These are phyloP conservation scores for Casuarius casuarius DNA, from an alignment of 2,113 vertebrate species.

Conservation along the genomic window DNA sequence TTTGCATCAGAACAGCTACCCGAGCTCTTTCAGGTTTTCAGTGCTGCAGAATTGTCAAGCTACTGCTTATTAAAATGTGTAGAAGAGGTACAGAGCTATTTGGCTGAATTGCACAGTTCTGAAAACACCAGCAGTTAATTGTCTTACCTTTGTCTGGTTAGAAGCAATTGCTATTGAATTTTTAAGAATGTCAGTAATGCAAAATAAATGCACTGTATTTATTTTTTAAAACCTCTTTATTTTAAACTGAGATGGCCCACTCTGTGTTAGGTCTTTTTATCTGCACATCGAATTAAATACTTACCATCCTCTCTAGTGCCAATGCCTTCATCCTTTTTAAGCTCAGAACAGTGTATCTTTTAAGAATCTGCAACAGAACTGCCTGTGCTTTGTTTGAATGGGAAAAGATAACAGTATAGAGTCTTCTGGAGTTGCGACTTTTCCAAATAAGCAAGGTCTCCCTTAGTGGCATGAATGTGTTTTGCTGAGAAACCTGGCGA, in stretches of 20 bases:
- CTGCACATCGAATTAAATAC: neutral
- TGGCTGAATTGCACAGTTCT: neutral
- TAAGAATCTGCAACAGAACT: neutral
- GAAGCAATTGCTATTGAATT: neutral
- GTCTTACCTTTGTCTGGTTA: neutral
- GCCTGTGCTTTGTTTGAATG: neutral
- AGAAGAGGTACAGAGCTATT: neutral
- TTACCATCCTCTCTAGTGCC: neutral
- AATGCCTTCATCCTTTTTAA: neutral
- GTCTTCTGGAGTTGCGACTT: neutral
- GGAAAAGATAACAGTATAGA: neutral
- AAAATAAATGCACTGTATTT: neutral
- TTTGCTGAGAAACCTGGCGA: rapidly evolving
- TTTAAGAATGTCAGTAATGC: neutral
- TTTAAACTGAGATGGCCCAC: neutral
- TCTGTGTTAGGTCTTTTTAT: neutral
- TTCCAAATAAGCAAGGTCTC: neutral
- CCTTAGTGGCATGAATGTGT: neutral
- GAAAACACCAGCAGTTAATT: neutral
- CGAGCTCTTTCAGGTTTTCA: neutral
- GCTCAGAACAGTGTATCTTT: neutral
- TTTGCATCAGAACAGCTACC: rapidly evolving
- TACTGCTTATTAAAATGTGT: neutral
- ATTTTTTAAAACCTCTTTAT: neutral
- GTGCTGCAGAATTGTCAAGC: neutral